Percentiles rank a stretch among this genome's conserved stretches.
Conservation (phyloP, 2,888 invertebrate species). For the Eurois occulta region DNA sequence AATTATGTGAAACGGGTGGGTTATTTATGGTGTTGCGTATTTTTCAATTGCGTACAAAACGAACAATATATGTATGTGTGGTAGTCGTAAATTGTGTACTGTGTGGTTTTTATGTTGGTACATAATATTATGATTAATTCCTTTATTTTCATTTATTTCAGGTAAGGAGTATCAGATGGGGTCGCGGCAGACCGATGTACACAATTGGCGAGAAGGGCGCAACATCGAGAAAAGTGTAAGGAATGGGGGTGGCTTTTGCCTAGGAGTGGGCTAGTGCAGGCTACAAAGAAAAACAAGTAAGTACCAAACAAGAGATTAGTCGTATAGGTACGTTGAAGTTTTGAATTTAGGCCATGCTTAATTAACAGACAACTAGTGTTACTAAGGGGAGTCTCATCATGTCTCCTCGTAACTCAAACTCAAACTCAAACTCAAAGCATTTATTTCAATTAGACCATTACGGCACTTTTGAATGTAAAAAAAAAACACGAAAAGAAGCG, state of each 20-base stretch:
- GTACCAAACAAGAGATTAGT: neutral
- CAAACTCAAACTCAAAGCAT: no score
- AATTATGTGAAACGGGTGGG: conserved; percentile 20
- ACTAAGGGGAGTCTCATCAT: neutral
- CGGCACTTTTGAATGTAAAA: no score
- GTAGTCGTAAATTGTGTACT: conserved; percentile 6
- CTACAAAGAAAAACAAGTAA: no score
- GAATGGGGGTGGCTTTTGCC: no score
- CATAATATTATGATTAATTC: neutral
- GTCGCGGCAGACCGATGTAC: no score
- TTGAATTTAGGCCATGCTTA: neutral
- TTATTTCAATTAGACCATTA: no score
- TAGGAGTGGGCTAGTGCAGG: no score
- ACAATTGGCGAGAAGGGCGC: no score
- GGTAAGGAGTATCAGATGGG: no score
- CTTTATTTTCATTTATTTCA: neutral
- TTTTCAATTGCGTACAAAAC: conserved; percentile 29
- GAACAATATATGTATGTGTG: neutral
- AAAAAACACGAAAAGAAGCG: no score
- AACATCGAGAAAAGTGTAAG: no score
- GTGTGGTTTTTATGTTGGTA: neutral
- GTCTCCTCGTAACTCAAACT: no score
- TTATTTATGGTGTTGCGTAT: conserved; percentile 7
- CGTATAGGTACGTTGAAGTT: neutral
- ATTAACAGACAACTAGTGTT: neutral